These are phyloP conservation scores for Zoanthus sociatus DNA, from an alignment of 92 coral and sea anemone genomes.

Conservation along the genomic window DNA sequence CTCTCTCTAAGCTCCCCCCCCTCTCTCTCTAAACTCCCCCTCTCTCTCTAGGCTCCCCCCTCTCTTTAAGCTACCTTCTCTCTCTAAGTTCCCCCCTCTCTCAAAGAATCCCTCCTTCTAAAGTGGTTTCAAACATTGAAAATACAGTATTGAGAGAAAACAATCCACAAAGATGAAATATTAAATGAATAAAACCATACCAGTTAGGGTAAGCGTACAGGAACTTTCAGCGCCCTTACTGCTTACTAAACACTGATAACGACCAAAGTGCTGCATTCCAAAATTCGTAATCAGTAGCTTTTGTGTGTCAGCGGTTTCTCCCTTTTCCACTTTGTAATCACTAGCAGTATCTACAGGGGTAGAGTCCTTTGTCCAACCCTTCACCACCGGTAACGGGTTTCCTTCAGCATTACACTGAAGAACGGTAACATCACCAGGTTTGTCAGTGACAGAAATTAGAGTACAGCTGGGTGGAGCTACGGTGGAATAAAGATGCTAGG, in stretches of 20 bases:
- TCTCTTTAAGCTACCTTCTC: too few relatives aligned
- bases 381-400: conserved; percentile 73
- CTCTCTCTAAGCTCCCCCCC: too few relatives aligned
- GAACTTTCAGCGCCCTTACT: conserved; percentile 45
- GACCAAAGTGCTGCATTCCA: conserved; percentile 75
- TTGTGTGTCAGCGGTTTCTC: conserved; percentile 52
- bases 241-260: conserved; percentile 68
- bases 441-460: conserved; percentile 39
- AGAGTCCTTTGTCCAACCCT: conserved; percentile 68
- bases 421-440: conserved; percentile 59
- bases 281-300: conserved; percentile 61
- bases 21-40: not conserved
- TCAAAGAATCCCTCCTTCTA: too few relatives aligned
- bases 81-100: not conserved
- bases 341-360: conserved; percentile 20
- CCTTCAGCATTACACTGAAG: conserved; percentile 76
- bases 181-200: conserved; percentile 31
- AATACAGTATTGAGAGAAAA: too few relatives aligned
- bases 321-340: conserved; percentile 51
- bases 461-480: conserved; percentile 66
- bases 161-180: not conserved
- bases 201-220: conserved; percentile 61
- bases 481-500: too few relatives aligned
- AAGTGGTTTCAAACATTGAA: too few relatives aligned
- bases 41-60: too few relatives aligned